Evolutionary conservation across 2,888 invertebrate genomes (phyloP), one percentile per base, ranked within the genome.

Genomic region (Seira sanloemensis): DNA sequence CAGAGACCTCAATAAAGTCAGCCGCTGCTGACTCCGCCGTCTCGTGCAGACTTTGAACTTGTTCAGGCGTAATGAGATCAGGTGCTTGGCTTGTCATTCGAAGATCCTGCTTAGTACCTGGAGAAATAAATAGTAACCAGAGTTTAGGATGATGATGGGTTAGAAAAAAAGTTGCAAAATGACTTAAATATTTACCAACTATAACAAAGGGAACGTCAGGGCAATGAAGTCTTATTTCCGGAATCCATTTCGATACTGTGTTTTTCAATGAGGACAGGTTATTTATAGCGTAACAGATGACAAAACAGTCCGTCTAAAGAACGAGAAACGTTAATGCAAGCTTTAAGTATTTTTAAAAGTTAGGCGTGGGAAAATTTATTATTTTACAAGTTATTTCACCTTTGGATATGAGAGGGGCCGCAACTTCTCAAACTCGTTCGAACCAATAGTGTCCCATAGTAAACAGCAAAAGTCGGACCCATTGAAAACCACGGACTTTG

Each of bases 211-310:
- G 96, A 62, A 95, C 94, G 90, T 74, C 75, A 77, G 95, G 94
- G 90, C 95, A 95, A 91, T 95, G 95, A 90, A 95, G 95, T 90
- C 94, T 94, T 72, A 97, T 93, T 92, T 97, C 97, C 19, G 96
- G 96, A 91, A 94, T 94, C 97, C 97, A 97, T 92, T 96, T 97
- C 90, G 94, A 94, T 79, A 93, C 92, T 68, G 97, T 94, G 91
- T 97, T 97, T 90, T 96, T 95, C 91, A 94, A 97, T 4, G 97
- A 97, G 89, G 94, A 94, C 84, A 94, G 93, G 90, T 94, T 95
- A 89, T 94, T 94, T 86, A 97, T 94, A 23, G 97, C 95, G 92
- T 95, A 97, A 91, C 97, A 97, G 81, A 97, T 92, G 84, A 97
- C 93, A 91, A 97, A 97, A 90, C 96, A 96, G 90, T 96, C 94